phyloP scores from a whole-genome alignment of 2,888 invertebrate species.

The Pammene aurita region DNA sequence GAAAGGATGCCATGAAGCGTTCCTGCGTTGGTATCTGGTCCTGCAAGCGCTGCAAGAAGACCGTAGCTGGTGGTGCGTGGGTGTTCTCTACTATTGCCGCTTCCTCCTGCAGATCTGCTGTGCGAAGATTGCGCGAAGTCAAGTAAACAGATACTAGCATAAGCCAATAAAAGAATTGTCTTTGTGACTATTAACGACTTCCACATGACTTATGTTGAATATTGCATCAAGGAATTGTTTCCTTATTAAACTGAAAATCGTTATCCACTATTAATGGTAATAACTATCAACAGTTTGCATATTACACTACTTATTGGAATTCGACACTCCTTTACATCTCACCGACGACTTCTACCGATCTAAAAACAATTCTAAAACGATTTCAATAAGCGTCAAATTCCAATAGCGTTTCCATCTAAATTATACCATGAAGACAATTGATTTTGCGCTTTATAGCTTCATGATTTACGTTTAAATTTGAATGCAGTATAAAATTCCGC shows the following conservation, averaged over 20 bases:
- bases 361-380: constrained; percentile 41
- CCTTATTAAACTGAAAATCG: constrained; percentile 25
- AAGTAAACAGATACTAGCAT: constrained; percentile 73
- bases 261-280: constrained; percentile 45
- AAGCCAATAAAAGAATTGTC: constrained; percentile 76
- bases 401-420: constrained; percentile 34
- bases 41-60: constrained; percentile 98
- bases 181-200: too few species aligned
- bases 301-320: constrained; percentile 55
- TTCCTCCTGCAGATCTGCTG: constrained; percentile 98
- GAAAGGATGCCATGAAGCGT: constrained; percentile 99
- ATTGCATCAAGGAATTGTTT: constrained; percentile 7
- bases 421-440: constrained; percentile 2
- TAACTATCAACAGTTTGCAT: constrained; percentile 52
- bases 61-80: constrained; percentile 99
- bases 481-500: constrained; percentile 1
- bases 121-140: constrained; percentile 96
- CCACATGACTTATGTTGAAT: background rate
- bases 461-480: constrained; percentile 5
- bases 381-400: constrained; percentile 53
- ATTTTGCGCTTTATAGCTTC: constrained; percentile 20
- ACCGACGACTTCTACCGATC: constrained; percentile 47
- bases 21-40: constrained; percentile 99
- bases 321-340: constrained; percentile 44
- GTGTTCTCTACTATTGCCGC: constrained; percentile 99